Evolutionary conservation across 1,140 invertebrate genomes (phyloP).

Genomic region (Drosophila tsacasi): DNA sequence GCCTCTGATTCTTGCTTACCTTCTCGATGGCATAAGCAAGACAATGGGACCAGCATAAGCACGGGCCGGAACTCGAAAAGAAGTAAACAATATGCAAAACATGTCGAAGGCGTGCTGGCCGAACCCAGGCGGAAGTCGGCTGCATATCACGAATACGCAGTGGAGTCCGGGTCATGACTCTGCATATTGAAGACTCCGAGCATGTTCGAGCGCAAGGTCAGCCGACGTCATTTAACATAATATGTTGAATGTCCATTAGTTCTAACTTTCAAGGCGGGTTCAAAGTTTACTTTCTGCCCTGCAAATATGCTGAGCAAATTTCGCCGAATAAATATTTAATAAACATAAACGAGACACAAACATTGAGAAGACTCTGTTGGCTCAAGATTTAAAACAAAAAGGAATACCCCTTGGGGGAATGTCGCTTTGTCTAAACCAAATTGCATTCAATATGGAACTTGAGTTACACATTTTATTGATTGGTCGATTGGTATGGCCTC

Average conservation of each 20-base stretch:
- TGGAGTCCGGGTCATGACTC: conserved; percentile 39
- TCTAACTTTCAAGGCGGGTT: conserved; percentile 5
- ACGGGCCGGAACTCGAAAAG: conserved; percentile 49
- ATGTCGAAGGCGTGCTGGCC: conserved; percentile 42
- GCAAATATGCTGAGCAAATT: conserved; percentile 51
- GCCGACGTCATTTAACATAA: conserved; percentile 63
- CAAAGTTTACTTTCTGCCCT: conserved; percentile 27
- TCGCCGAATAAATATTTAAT: conserved; percentile 76
- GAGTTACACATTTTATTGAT: conserved; percentile 35
- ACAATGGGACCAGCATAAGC: neutral
- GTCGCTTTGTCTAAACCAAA: conserved; percentile 54
- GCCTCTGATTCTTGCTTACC: neutral
- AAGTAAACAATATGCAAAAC: conserved; percentile 78
- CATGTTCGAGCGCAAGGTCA: conserved; percentile 59
- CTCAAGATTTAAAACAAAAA: conserved; percentile 46
- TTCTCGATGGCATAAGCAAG: conserved; percentile 1
- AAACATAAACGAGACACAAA: conserved; percentile 57
- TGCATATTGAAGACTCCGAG: conserved; percentile 39
- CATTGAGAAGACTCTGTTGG: conserved; percentile 17
- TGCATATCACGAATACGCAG: conserved; percentile 67
- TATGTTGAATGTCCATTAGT: conserved; percentile 63
- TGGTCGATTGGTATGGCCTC: conserved; percentile 59
- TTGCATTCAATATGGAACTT: conserved; percentile 49
- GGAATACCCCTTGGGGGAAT: conserved; percentile 4
- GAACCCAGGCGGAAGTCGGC: neutral